Base-by-base conservation (phyloP, 2,888 invertebrate species). In the Agrotis exclamationis region DNA sequence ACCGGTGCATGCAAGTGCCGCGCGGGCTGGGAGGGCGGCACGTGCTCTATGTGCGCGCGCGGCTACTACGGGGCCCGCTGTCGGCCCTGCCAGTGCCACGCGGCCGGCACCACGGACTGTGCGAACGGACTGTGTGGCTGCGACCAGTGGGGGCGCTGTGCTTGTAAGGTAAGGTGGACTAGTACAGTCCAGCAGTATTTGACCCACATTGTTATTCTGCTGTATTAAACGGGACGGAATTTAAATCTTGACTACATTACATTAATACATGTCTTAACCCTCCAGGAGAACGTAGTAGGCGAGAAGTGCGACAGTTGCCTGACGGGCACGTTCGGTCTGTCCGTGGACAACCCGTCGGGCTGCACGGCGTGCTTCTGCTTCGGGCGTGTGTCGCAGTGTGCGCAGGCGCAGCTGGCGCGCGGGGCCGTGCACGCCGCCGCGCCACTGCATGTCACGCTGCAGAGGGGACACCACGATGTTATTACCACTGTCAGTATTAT, bases 311-410 rank as follows among this genome's bases (percentile, higher is more conserved):
- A 98, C 88, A 93, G 96, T 20, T 99, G 99, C 93, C 97, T 97
- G 82, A 97, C 97, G 53, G 98, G 98, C 24, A 98, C 99, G 0
- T 99, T 99, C 92, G 99, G 99, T 0, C 94, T 99, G 33, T 97
- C 98, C 0, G 93, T 93, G 0, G 97, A 97, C 57, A 99, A 98
- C 92, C 97, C 98, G 0, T 97, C 97, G 66, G 99, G 99, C 11
- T 99, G 99, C 92, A 99, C 99, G 0, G 97, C 98, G 73, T 99
- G 99, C 93, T 99, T 99, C 96, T 99, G 99, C 95, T 99, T 99
- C 94, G 98, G 98, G 0, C 97, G 99, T 86, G 98, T 98, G 62
- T 96, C 97, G 5, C 96, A 97, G 66, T 99, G 99, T 92, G 95
- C 96, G 48, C 98, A 99, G 92, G 98, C 99, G 1, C 97, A 97